phyloP scores from a whole-genome alignment of 2,113 vertebrate genomes.

The Festucalex cinctus region DNA sequence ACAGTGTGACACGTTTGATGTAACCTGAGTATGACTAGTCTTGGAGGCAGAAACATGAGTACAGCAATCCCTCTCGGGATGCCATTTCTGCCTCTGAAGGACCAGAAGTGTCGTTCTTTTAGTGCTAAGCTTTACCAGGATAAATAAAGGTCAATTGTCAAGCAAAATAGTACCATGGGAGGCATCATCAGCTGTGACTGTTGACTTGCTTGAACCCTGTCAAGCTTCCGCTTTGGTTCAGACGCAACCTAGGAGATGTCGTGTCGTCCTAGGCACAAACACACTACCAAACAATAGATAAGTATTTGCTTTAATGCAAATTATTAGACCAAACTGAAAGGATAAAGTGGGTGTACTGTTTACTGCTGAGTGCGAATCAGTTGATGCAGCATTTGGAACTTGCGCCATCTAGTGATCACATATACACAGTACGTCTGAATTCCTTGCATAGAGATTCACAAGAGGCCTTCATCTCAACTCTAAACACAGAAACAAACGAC shows the following conservation, averaged over 20 bases:
- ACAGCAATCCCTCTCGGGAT: constrained; percentile 13
- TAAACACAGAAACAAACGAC: not conserved
- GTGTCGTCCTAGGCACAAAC: not conserved
- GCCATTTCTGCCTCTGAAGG: constrained; percentile 38
- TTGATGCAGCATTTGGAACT: constrained; percentile 18
- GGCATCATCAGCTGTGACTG: constrained; percentile 44
- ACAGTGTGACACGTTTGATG: constrained; percentile 10
- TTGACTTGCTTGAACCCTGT: constrained; percentile 36
- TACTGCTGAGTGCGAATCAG: not conserved
- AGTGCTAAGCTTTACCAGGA: constrained; percentile 36
- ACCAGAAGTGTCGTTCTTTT: constrained; percentile 38
- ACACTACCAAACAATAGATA: not conserved
- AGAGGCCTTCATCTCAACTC: not conserved
- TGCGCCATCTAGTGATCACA: constrained; percentile 46
- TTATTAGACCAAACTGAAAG: not conserved
- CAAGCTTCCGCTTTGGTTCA: constrained; percentile 45
- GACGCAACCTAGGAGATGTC: constrained; percentile 39
- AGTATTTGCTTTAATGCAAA: not conserved
- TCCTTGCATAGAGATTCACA: not conserved
- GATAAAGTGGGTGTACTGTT: no score
- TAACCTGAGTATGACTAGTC: constrained; percentile 40
- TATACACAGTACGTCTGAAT: not conserved
- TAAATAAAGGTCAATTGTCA: constrained; percentile 45
- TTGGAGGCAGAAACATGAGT: constrained; percentile 56
- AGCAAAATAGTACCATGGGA: constrained; percentile 12